Percentiles rank a stretch among this genome's conserved stretches.
Evolutionary conservation across 1,140 invertebrate genomes (phyloP).

Genomic region (Achroia grisella): DNA sequence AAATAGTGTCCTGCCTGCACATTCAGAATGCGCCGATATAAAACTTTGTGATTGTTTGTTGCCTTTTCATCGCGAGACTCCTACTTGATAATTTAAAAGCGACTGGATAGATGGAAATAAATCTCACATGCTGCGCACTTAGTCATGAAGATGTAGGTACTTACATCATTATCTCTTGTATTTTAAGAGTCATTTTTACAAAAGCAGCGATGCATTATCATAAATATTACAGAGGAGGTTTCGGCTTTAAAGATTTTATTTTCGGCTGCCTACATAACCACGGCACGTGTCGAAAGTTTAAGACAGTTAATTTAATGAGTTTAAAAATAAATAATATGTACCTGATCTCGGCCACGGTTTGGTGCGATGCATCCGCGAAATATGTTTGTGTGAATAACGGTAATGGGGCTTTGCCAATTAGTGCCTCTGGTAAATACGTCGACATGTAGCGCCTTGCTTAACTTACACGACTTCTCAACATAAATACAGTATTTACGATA

Average conservation of each 20-base stretch:
- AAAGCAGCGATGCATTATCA: too few relatives aligned
- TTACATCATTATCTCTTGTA: slow-evolving; percentile 10
- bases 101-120: too few relatives aligned
- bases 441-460: too few relatives aligned
- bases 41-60: too few relatives aligned
- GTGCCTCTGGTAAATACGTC: not conserved
- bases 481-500: too few relatives aligned
- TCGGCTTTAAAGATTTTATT: not conserved
- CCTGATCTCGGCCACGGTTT: slow-evolving; percentile 15
- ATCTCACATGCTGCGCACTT: too few relatives aligned
- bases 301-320: slow-evolving; percentile 17
- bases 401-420: slow-evolving; percentile 11
- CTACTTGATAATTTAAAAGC: too few relatives aligned
- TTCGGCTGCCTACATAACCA: too few relatives aligned
- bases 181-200: slow-evolving; percentile 6
- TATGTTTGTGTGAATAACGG: slow-evolving; percentile 9
- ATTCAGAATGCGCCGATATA: too few relatives aligned
- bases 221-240: not conserved
- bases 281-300: slow-evolving; percentile 4
- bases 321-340: slow-evolving; percentile 18
- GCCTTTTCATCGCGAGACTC: too few relatives aligned
- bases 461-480: too few relatives aligned
- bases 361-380: slow-evolving; percentile 10
- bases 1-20: too few relatives aligned
- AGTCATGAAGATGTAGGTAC: slow-evolving; percentile 5